Evolutionary conservation across 2,888 invertebrate genomes (phyloP), one percentile per base, ranked within the genome.

Genomic region (Caenorhabditis becei): DNA sequence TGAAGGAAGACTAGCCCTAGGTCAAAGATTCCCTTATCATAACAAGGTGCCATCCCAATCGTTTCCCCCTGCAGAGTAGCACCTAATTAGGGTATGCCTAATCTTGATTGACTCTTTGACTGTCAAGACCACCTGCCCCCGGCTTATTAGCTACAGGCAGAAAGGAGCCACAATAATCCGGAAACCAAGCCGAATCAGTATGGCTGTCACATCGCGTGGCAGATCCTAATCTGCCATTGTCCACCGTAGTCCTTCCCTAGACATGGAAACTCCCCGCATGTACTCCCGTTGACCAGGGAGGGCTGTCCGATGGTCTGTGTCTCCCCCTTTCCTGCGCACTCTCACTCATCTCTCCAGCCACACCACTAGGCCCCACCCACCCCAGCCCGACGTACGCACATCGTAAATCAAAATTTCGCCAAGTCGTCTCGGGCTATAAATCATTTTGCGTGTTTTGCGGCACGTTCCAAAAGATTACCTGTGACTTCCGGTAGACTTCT

Each of bases 331-430:
- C 75, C 20, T 18, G 41, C 67, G 23, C 49, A 41, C 61, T 56
- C 56, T 58, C 56, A 14, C 10, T 16, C 65, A 53, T 32, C 70
- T 49, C 61, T 51, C 26, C 47, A 35, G 35, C 49, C 58, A 53
- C 71, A 61, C 71, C 66, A 74, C 41, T 51, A 63, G 72, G 69
- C 70, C 66, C 66, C 74, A 56, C 69, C 69, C 67, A 66, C 77
- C 35, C 11, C 65, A 66, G 71, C 58, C n/a, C 58, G 69, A 77
- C 69, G 49, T 67, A 69, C 74, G 71, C 84, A 84, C 84, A 82
- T 84, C 84, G 84, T 84, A 84, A 84, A 84, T 84, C 84, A 84
- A 84, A 84, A 84, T 81, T 84, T 81, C 83, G 84, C 82, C 83
- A 83, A 84, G 75, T 80, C 75, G 70, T 49, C 51, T 35, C 54